Conservation (phyloP, 2,113 vertebrate species). For the Nothocercus julius region DNA sequence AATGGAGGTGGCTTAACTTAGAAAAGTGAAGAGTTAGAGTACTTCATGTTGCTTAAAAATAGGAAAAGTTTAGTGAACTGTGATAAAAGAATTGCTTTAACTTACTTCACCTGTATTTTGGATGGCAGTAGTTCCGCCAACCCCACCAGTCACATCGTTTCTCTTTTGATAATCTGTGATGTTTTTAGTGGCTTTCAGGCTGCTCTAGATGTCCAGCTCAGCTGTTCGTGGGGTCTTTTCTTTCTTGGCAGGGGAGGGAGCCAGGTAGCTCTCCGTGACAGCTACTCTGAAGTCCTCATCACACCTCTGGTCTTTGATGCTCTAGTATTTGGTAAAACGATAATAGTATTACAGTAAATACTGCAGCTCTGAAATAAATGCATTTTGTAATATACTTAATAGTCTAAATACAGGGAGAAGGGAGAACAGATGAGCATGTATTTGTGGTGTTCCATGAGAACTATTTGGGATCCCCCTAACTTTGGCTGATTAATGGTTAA, state of each 20-base stretch:
- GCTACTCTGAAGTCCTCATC: neutral
- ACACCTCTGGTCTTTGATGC: neutral
- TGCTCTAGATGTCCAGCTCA: neutral
- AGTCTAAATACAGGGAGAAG: neutral
- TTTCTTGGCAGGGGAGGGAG: neutral
- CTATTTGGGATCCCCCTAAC: neutral
- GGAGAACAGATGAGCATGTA: neutral
- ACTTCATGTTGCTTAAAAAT: neutral
- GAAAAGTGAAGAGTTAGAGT: neutral
- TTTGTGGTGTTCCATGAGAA: neutral
- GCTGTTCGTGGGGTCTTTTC: neutral
- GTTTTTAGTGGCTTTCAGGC: neutral
- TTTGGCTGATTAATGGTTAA: slow-evolving; percentile 25
- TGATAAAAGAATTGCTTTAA: neutral
- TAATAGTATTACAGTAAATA: neutral
- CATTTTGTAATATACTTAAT: neutral
- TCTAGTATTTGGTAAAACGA: neutral
- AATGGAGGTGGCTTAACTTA: neutral
- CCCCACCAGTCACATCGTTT: neutral
- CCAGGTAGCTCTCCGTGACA: neutral
- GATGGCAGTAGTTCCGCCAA: neutral
- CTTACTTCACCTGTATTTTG: neutral
- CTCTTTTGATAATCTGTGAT: neutral
- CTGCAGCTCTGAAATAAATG: neutral
- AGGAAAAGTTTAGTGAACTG: neutral